phyloP scores from a whole-genome alignment of 2,888 invertebrate genomes.

The Pheosia gnoma region DNA sequence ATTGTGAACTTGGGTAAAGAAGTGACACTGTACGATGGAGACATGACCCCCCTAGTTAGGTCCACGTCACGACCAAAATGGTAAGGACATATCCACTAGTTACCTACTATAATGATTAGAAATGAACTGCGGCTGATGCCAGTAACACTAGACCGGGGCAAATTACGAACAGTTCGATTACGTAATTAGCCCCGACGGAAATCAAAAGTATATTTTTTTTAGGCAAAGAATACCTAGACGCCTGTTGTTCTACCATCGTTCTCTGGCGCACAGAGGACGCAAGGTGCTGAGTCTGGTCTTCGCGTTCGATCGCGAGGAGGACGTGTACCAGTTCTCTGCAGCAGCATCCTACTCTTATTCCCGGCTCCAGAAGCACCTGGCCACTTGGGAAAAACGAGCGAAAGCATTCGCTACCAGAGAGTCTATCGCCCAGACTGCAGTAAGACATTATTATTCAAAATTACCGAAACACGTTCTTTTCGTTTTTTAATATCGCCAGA shows the following conservation, averaged over 20 bases:
- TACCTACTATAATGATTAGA: conserved; percentile 3
- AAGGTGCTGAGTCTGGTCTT: conserved; percentile 97
- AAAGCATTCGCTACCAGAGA: conserved; percentile 88
- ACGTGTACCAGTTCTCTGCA: conserved; percentile 97
- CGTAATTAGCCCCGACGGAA: no score
- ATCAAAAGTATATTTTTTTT: background rate
- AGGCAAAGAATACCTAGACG: conserved; percentile 92
- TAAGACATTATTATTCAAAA: conserved; percentile 52
- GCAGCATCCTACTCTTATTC: conserved; percentile 98
- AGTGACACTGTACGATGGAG: conserved; percentile 93
- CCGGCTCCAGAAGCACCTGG: conserved; percentile 92
- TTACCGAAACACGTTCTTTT: no score
- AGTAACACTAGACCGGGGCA: no score
- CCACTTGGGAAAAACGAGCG: conserved; percentile 86
- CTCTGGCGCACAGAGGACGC: conserved; percentile 93
- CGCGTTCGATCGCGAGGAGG: conserved; percentile 97
- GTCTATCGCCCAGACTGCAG: conserved; percentile 87
- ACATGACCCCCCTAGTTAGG: conserved; percentile 97
- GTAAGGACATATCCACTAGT: conserved; percentile 80
- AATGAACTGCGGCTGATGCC: no score
- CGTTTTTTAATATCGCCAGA: no score
- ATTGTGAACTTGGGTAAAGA: conserved; percentile 98
- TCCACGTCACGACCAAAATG: conserved; percentile 96
- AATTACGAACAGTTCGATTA: no score
- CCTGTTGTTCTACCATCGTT: conserved; percentile 96